These are phyloP conservation scores for Nettapus auritus DNA, from an alignment of 2,113 vertebrate species.

Conservation along the genomic window DNA sequence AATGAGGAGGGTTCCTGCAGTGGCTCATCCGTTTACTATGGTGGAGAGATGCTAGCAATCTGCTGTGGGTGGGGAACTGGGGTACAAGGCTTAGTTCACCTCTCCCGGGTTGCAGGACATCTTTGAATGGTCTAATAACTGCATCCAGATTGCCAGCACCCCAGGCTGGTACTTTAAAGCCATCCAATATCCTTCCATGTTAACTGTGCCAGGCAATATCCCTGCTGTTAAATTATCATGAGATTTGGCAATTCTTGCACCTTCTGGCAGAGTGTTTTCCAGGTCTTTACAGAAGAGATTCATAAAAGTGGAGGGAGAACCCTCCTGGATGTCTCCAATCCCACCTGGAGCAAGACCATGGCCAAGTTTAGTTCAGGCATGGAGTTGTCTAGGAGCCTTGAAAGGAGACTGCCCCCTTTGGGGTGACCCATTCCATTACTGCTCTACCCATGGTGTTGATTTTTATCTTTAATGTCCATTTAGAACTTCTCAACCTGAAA, in stretches of 20 bases:
- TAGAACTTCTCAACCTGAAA: background rate
- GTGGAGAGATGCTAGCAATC: background rate
- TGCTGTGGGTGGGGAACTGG: background rate
- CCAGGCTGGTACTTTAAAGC: background rate
- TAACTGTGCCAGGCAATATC: background rate
- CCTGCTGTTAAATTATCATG: background rate
- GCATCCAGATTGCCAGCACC: background rate
- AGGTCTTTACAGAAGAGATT: background rate
- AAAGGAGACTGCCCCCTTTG: background rate
- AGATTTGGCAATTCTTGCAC: background rate
- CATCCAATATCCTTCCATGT: background rate
- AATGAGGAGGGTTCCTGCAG: background rate
- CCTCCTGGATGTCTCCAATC: background rate
- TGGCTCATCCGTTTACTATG: background rate
- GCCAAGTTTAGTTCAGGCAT: background rate
- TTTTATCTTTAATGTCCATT: background rate
- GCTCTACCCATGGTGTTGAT: background rate
- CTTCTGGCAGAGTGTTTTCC: background rate
- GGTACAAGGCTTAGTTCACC: background rate
- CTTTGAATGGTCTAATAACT: background rate
- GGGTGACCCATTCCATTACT: background rate
- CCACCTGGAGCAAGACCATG: background rate
- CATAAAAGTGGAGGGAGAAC: background rate
- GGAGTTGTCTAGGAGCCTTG: background rate
- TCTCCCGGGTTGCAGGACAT: background rate